phyloP scores from a whole-genome alignment of 2,113 vertebrate genomes.

The Mesoclemmys tuberculata region DNA sequence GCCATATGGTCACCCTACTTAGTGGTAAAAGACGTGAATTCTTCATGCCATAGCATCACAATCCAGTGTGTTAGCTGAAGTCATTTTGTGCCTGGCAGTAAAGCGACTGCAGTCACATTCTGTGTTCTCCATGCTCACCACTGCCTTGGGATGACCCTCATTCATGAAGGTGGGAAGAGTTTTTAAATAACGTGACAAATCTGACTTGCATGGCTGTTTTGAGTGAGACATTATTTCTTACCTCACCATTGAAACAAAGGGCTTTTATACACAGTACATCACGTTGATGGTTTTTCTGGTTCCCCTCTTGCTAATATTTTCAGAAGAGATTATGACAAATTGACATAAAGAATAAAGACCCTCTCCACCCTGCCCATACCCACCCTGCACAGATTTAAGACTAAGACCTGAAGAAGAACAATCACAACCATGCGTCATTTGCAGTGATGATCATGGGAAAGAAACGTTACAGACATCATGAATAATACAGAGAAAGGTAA shows the following conservation, averaged over 20 bases:
- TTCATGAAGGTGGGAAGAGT: slow-evolving; percentile 2
- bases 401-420: neutral
- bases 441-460: neutral
- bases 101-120: neutral
- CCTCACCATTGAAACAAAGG: neutral
- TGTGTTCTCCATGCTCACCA: neutral
- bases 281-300: neutral
- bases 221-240: neutral
- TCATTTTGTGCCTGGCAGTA: neutral
- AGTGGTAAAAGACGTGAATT: neutral
- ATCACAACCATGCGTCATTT: neutral
- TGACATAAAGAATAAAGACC: neutral
- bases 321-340: too few relatives aligned
- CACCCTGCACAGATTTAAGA: neutral
- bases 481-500: neutral
- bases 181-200: neutral
- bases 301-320: neutral
- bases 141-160: neutral
- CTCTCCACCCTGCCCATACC: neutral
- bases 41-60: neutral
- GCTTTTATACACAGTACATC: neutral
- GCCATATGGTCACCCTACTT: too few relatives aligned
- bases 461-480: neutral
- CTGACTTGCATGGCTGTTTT: slow-evolving; percentile 3
- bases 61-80: neutral